A percentile compares a stretch with the other conserved stretches of the same genome.
Evolutionary conservation across 2,113 vertebrate genomes (phyloP).

Genomic region (Girardinichthys multiradiatus): DNA sequence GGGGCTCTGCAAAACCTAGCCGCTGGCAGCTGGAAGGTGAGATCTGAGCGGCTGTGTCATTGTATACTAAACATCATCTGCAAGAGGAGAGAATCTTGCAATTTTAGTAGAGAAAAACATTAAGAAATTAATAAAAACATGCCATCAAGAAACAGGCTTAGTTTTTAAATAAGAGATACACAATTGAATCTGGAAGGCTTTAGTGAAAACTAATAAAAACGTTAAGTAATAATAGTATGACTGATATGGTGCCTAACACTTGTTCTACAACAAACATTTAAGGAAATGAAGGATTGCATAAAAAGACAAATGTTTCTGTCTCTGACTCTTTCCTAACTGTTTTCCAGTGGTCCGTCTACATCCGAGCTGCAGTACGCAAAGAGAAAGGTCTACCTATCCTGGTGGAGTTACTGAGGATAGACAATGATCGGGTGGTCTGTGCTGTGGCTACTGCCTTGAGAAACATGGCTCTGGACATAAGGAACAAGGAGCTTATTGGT

Average conservation of each 20-base stretch:
- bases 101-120: constrained; percentile 10
- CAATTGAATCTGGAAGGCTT: too few species aligned
- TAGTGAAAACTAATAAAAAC: too few species aligned
- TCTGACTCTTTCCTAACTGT: neutral
- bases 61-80: constrained; percentile 41
- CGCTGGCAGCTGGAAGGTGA: constrained; percentile 99
- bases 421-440: constrained; percentile 98
- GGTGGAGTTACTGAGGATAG: constrained; percentile 97
- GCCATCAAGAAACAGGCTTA: neutral
- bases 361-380: constrained; percentile 96
- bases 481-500: constrained; percentile 99
- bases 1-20: constrained; percentile 98
- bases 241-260: too few species aligned
- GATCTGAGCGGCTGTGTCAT: constrained; percentile 45
- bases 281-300: neutral
- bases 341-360: constrained; percentile 95
- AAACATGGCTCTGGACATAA: constrained; percentile 98
- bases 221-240: too few species aligned
- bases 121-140: neutral
- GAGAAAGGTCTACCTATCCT: constrained; percentile 97
- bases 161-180: too few species aligned
- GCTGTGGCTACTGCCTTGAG: constrained; percentile 96
- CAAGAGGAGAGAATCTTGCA: neutral
- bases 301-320: neutral
- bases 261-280: neutral